Evolutionary conservation across 2,113 vertebrate genomes (phyloP).

Genomic region (Saccopteryx bilineata): DNA sequence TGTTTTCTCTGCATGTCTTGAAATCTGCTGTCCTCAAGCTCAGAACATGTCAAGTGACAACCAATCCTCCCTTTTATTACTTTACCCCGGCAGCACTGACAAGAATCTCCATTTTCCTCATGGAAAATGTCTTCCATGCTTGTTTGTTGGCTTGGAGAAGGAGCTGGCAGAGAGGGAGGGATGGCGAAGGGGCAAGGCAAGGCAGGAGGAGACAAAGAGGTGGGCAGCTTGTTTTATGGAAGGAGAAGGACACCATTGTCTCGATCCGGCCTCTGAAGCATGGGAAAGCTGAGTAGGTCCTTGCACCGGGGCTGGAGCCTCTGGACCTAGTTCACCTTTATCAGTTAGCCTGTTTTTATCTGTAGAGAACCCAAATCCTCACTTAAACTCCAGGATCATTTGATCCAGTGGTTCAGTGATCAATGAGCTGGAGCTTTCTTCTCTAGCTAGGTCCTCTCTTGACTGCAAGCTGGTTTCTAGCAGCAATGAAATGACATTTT

Average conservation of each 20-base stretch:
- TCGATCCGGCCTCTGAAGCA: not conserved
- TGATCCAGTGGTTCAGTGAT: not conserved
- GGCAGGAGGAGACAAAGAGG: not conserved
- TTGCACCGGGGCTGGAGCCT: not conserved
- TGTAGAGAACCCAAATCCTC: not conserved
- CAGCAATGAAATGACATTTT: not conserved
- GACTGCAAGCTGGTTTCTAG: not conserved
- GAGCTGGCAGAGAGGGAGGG: not conserved
- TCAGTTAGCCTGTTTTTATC: not conserved
- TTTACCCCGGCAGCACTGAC: not conserved
- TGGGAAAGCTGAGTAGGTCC: not conserved
- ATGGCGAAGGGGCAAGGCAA: not conserved
- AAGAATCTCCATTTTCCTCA: constrained; percentile 20
- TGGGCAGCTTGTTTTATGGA: not conserved
- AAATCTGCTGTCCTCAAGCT: not conserved
- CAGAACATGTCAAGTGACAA: not conserved
- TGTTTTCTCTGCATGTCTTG: constrained; percentile 15
- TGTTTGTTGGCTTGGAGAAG: not conserved
- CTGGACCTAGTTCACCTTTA: not conserved
- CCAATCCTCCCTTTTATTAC: not conserved
- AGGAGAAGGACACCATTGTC: not conserved
- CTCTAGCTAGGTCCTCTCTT: not conserved
- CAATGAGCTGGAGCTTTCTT: not conserved
- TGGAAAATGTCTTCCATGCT: not conserved
- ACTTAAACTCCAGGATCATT: not conserved